Conservation (phyloP, 64 coral and sea anemone species). For the Cladopsammia gracilis region DNA sequence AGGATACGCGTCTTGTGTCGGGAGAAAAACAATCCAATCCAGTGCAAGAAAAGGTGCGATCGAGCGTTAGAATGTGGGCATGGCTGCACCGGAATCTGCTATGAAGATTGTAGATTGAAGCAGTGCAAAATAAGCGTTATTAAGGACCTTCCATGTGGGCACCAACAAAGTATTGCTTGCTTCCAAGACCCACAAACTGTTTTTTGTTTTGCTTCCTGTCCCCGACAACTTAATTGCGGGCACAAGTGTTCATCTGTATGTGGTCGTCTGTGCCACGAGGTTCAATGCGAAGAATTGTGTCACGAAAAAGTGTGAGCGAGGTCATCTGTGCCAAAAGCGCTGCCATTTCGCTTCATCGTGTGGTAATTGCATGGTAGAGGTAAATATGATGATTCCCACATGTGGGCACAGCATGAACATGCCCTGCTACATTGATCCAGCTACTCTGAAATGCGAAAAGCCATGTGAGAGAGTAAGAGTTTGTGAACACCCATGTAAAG, state of each 20-base stretch:
- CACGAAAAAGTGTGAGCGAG: conserved; percentile 5
- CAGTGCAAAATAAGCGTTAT: neutral
- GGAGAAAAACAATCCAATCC: neutral
- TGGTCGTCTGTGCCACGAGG: neutral
- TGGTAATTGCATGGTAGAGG: neutral
- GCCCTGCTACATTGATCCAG: neutral
- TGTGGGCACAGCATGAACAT: conserved; percentile 23
- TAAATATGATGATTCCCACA: neutral
- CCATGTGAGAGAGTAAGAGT: conserved; percentile 35
- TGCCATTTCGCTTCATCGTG: conserved; percentile 29
- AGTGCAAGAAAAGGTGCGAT: conserved; percentile 2
- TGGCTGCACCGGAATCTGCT: conserved; percentile 20
- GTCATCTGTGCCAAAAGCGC: conserved; percentile 19
- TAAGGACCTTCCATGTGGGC: conserved; percentile 56
- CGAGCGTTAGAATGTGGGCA: conserved; percentile 50
- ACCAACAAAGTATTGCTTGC: conserved; percentile 47
- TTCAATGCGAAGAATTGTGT: conserved; percentile 17
- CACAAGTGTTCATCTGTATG: conserved; percentile 44
- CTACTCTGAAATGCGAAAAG: neutral
- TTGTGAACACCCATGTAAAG: conserved; percentile 63
- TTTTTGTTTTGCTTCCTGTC: conserved; percentile 20
- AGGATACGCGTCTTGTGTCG: conserved; percentile 5
- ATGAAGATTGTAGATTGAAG: conserved; percentile 11
- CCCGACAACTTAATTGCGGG: conserved; percentile 23
- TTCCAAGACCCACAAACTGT: neutral